phyloP scores from a whole-genome alignment of 2,797 vertebrate genomes.

The Gadopsis marmoratus region DNA sequence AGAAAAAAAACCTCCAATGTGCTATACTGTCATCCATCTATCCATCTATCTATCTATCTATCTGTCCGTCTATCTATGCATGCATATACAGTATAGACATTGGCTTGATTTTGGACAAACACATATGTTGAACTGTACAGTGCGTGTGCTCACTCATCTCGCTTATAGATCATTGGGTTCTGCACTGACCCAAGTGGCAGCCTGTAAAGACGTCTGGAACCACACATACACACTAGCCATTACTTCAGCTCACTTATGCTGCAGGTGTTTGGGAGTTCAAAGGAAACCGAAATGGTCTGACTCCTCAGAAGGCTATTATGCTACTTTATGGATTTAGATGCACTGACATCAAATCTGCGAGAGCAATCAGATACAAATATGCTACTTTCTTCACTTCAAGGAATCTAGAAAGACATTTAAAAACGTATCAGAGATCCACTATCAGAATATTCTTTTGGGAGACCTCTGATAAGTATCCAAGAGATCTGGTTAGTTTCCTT shows the following conservation, averaged over 20 bases:
- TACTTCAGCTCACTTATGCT: constrained; percentile 32
- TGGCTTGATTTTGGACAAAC: neutral
- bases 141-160: neutral
- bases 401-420: constrained; percentile 17
- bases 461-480: constrained; percentile 8
- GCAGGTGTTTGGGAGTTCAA: constrained; percentile 55
- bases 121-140: neutral
- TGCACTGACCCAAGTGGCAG: neutral
- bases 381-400: constrained; percentile 6
- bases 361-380: constrained; percentile 8
- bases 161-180: neutral
- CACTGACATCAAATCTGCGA: constrained; percentile 6
- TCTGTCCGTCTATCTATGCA: no score
- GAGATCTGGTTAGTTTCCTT: neutral
- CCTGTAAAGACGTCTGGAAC: neutral
- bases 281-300: constrained; percentile 25
- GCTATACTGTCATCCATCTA: neutral
- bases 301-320: constrained; percentile 21
- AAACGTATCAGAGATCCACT: neutral
- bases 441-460: constrained; percentile 14
- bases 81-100: no score
- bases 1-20: no score
- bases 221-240: constrained; percentile 12
- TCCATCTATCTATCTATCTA: no score
- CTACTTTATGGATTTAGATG: constrained; percentile 20